A percentile compares a stretch with the other conserved stretches of the same genome.
These are phyloP conservation scores for Anguilla anguilla DNA, from an alignment of 2,797 vertebrate species.

Conservation along the genomic window DNA sequence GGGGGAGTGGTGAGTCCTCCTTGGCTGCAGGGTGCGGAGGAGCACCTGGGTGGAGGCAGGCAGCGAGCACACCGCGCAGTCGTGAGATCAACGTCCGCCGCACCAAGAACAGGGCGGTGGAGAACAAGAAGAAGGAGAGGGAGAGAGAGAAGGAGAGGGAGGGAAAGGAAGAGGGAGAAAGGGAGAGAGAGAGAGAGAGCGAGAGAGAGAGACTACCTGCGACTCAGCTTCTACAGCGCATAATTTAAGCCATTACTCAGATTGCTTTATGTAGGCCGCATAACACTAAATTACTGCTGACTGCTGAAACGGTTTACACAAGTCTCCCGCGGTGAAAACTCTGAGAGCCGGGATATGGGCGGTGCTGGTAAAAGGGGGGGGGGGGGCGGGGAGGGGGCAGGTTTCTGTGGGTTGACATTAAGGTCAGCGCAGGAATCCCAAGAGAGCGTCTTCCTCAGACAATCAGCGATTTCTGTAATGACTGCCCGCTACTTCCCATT, in stretches of 20 bases:
- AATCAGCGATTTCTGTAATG: not conserved
- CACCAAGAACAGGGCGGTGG: not conserved
- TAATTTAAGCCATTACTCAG: not conserved
- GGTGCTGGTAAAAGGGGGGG: not conserved
- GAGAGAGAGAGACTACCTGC: not conserved
- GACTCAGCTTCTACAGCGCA: not conserved
- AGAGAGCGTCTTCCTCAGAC: constrained; percentile 2
- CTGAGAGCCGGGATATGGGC: not conserved
- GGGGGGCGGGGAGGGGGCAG: not conserved
- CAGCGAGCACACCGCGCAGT: not conserved
- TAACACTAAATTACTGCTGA: not conserved
- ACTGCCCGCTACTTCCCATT: not conserved
- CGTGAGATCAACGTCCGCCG: not conserved
- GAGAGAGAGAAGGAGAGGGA: not conserved
- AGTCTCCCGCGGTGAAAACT: not conserved
- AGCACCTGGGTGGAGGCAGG: not conserved
- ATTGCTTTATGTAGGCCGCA: not conserved
- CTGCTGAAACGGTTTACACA: not conserved
- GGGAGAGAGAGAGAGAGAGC: not conserved
- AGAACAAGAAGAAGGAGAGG: not conserved
- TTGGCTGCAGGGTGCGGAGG: not conserved
- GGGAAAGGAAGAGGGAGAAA: not conserved
- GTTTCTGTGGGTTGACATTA: not conserved
- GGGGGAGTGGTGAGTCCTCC: not conserved
- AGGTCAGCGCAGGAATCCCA: not conserved